Evolutionary conservation across 1,140 invertebrate genomes (phyloP), one percentile per base, ranked within the genome.

Genomic region (Drosophila ambigua): DNA sequence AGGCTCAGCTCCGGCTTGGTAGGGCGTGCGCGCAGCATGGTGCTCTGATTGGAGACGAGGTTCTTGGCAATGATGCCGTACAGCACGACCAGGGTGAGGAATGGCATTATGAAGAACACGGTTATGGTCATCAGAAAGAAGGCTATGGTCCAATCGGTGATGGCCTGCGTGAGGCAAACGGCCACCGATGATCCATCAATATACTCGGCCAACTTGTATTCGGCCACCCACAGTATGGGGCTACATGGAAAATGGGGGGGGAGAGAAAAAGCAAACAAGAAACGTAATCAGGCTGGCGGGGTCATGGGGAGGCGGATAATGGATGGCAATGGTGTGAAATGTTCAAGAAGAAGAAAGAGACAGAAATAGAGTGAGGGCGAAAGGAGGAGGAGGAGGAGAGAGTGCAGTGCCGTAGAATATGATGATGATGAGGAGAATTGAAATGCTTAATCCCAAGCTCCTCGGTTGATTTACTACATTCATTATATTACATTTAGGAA

Each of bases 31-130:
- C 94, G 94, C 4, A 94, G 92, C 68, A 95, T 95, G 63, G 95
- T 94, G 23, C 94, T 93, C 7, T 95, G 94, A 84, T 96, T 95
- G 31, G 95, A 94, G 94, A 97, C 96, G 26, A 98, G 93, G 81
- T 97, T 96, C 63, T 94, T 94, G 0, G 96, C 96, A 66, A 98
- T 98, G 71, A 97, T 93, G 54, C 95, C 95, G 92, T 98, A 98
- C 1, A 98, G 92, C 5, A 95, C 93, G 16, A 98, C 93, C 31
- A 98, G 93, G 9, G 98, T 94, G 45, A 95, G 93, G 46, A 98
- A 93, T 2, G 97, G 97, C 9, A 97, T 91, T 77, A 97, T 94
- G 93, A 98, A 98, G 93, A 98, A 98, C 50, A 96, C 84, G 1
- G 95, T 93, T 74, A 96, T 96, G 79, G 95, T 96, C 66, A 95